These are phyloP conservation scores for Dolichotis patagonum DNA, from an alignment of 2,113 vertebrate genomes.

Conservation along the genomic window DNA sequence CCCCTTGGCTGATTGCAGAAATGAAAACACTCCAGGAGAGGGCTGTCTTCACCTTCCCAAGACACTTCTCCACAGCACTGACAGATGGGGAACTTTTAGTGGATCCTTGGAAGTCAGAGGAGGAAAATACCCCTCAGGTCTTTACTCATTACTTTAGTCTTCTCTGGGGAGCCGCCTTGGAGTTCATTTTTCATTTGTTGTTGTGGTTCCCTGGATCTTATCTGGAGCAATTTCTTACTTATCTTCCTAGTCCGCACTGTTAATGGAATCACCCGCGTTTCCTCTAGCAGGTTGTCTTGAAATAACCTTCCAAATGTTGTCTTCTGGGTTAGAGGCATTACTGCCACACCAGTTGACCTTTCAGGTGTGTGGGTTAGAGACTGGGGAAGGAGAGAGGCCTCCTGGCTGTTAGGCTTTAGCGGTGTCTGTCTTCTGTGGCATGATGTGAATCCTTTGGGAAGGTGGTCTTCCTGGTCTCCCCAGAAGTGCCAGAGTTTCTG, in stretches of 20 bases:
- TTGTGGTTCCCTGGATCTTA: slow-evolving; percentile 36
- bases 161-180: slow-evolving; percentile 21
- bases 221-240: slow-evolving; percentile 63
- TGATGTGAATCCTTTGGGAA: not conserved
- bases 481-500: not conserved
- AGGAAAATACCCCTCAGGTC: not conserved
- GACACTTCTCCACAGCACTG: not conserved
- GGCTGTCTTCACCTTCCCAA: not conserved
- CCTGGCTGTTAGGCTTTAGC: not conserved
- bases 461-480: not conserved
- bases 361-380: not conserved
- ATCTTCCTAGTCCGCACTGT: slow-evolving; percentile 58
- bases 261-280: slow-evolving; percentile 58
- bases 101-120: not conserved
- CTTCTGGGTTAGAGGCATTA: not conserved
- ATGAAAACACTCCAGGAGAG: not conserved
- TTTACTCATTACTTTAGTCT: not conserved
- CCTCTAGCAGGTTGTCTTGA: slow-evolving; percentile 52
- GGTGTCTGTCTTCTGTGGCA: not conserved
- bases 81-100: not conserved
- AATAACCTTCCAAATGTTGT: slow-evolving; percentile 31
- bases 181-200: slow-evolving; percentile 45
- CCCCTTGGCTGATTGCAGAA: not conserved
- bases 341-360: not conserved
- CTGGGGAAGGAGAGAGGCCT: not conserved